These are phyloP conservation scores for Gasteruption jaculator DNA, from an alignment of 2,888 invertebrate species.

Conservation along the genomic window DNA sequence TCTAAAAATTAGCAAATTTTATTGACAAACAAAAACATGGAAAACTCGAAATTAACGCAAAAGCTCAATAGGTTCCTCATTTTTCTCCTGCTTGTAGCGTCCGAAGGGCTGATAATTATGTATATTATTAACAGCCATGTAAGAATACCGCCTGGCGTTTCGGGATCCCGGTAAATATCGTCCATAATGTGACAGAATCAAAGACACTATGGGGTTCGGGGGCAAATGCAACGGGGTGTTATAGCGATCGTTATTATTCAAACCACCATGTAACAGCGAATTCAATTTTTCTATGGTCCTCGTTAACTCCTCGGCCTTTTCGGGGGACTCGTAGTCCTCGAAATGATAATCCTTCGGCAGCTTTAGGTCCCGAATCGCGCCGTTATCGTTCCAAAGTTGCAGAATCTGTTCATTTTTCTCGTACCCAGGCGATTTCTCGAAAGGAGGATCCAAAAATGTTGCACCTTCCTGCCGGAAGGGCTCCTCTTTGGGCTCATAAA, in stretches of 20 bases:
- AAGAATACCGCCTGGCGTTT: conserved; percentile 52
- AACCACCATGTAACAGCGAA: conserved; percentile 30
- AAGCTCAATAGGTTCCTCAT: conserved; percentile 21
- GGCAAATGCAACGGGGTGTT: conserved; percentile 59
- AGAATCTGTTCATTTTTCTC: too few relatives aligned
- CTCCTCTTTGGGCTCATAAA: too few relatives aligned
- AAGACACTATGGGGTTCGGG: conserved; percentile 59
- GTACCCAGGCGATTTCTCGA: too few relatives aligned
- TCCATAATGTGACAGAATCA: conserved; percentile 63
- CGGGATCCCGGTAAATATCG: conserved; percentile 53
- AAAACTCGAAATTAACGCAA: too few relatives aligned
- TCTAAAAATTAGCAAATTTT: too few relatives aligned
- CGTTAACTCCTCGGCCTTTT: conserved; percentile 29
- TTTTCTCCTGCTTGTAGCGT: conserved; percentile 53
- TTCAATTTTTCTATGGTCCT: conserved; percentile 31
- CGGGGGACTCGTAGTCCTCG: too few relatives aligned
- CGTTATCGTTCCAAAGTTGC: too few relatives aligned
- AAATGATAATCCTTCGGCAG: too few relatives aligned
- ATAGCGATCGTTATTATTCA: conserved; percentile 43
- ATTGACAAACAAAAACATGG: too few relatives aligned
- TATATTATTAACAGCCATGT: conserved; percentile 62
- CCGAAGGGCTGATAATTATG: conserved; percentile 66
- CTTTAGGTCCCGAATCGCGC: too few relatives aligned
- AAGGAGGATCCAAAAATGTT: too few relatives aligned
- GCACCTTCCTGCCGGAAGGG: too few relatives aligned